These are phyloP conservation scores for Phyllostomus hastatus DNA, from an alignment of 2,113 vertebrate species.

Conservation along the genomic window DNA sequence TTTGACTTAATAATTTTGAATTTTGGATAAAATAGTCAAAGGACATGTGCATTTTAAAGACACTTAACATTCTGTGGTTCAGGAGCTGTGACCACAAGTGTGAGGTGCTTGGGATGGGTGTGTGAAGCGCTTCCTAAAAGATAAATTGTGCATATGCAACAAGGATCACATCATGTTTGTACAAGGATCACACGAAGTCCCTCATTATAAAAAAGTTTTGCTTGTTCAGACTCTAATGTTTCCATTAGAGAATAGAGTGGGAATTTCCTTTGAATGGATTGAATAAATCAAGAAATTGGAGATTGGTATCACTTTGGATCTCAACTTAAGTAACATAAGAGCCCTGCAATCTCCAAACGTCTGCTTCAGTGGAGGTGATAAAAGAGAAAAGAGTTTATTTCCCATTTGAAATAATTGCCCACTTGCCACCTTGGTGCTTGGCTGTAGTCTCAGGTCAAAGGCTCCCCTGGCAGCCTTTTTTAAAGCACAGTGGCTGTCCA, in stretches of 20 bases:
- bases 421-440: background rate
- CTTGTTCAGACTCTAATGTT: background rate
- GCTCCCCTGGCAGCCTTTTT: background rate
- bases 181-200: background rate
- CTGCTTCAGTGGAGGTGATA: background rate
- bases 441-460: background rate
- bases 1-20: background rate
- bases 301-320: background rate
- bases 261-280: background rate
- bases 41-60: background rate
- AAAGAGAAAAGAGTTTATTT: background rate
- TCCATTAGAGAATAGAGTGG: background rate
- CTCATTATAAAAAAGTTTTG: conserved; percentile 27
- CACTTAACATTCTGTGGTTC: background rate
- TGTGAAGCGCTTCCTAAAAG: background rate
- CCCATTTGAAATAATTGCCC: background rate
- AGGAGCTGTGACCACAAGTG: background rate
- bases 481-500: background rate
- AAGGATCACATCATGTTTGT: background rate
- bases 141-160: background rate
- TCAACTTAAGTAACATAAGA: background rate
- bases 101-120: background rate
- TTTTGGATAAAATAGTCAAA: conserved; percentile 24
- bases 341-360: background rate
- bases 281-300: conserved; percentile 29